phyloP scores from a whole-genome alignment of 2,888 invertebrate genomes.

The Metopia argyrocephala region DNA sequence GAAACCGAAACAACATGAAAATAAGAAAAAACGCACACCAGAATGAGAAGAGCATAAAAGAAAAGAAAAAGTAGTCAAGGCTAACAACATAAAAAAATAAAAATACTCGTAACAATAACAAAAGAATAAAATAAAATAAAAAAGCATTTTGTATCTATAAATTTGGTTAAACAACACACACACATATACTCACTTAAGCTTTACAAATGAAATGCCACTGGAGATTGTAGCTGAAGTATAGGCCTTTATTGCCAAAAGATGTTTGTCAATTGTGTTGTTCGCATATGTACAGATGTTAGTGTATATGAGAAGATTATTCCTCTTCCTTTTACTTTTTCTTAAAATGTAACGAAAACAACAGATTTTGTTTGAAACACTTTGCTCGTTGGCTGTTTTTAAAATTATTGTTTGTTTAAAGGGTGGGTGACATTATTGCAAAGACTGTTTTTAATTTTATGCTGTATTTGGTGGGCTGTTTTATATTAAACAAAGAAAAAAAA shows the following conservation, averaged over 20 bases:
- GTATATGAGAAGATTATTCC: neutral
- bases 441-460: too few relatives aligned
- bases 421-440: too few relatives aligned
- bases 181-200: too few relatives aligned
- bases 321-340: neutral
- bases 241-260: conserved; percentile 3
- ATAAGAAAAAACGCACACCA: neutral
- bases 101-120: too few relatives aligned
- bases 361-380: too few relatives aligned
- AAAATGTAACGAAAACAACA: conserved; percentile 27
- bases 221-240: neutral
- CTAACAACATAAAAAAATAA: neutral
- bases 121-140: neutral
- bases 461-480: neutral
- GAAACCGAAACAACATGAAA: neutral
- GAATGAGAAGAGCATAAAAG: neutral
- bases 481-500: conserved; percentile 57
- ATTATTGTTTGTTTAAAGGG: neutral
- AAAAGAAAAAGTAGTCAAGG: neutral
- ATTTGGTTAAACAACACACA: too few relatives aligned
- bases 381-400: neutral
- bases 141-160: neutral
- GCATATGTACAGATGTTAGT: neutral
- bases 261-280: neutral
- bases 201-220: neutral